Evolutionary conservation across 30 jellyfish, hydroid and myxozoan species (phyloP), one percentile per base, ranked within the genome.

Genomic region (Clytia hemisphaerica): DNA sequence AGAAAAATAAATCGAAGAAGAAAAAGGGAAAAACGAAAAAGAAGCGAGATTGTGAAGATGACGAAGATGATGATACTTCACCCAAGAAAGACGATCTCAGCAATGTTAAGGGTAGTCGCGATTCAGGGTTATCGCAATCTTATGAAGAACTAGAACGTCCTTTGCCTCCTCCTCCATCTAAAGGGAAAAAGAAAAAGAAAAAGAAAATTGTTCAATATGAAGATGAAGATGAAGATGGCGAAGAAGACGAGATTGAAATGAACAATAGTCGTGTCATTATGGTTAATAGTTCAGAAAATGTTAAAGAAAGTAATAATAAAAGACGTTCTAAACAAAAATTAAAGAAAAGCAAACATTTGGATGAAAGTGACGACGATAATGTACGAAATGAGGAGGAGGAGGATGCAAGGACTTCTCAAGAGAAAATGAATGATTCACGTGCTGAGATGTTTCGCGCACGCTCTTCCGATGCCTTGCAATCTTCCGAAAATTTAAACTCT

Each of bases 141-240:
- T 0, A 24, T 6, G 76, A 24, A 2, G 67, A n/a, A 7, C 34
- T 19, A 18, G 35, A 66, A 1, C 37, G 44, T 6, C 26, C 70
- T n/a, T n/a, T n/a, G n/a, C n/a, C n/a, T 2, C 19, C 77, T 32
- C 24, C 71, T 1, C 40, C 25, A 30, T 67, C 51, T 37, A 77
- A 48, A 32, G 65, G 67, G 61, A 77, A 67, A 60, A 78, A 59
- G 67, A 78, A 78, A 58, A 78, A 78, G 61, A 68, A 77, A 50
- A 77, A 67, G 74, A 77, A 66, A 42, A 26, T 40, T 15, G 48
- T 45, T 37, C 45, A 42, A 31, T 25, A 28, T 18, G 19, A 32
- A 31, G 69, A 55, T 16, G 50, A 61, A 34, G 78, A 59, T 25
- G 31, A 34, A 32, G 9, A 26, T 35, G 34, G 32, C 47, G 67